These are phyloP conservation scores for Porites evermanni DNA, from an alignment of 92 coral and sea anemone genomes.

Conservation along the genomic window DNA sequence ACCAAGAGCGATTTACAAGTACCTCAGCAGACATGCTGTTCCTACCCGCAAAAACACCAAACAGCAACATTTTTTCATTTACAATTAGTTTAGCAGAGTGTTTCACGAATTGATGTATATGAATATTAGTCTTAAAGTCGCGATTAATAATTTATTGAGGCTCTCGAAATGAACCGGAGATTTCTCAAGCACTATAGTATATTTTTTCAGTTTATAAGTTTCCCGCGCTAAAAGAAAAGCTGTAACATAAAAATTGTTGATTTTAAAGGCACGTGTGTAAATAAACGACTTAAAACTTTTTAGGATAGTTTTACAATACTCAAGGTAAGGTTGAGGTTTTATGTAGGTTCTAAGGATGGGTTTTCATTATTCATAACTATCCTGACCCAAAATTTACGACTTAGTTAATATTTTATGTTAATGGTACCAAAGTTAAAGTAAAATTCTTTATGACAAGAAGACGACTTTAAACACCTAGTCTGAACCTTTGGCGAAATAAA, in stretches of 20 bases:
- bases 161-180: slow-evolving; percentile 27
- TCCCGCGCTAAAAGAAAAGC: not conserved
- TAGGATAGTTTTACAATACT: not conserved
- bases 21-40: not conserved
- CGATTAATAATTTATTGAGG: slow-evolving; percentile 28
- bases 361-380: not conserved
- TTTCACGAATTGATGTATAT: slow-evolving; percentile 17
- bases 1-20: too few species aligned
- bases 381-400: not conserved
- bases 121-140: slow-evolving; percentile 30
- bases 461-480: slow-evolving; percentile 1
- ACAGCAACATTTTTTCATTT: slow-evolving; percentile 12
- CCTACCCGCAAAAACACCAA: not conserved
- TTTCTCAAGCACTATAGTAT: not conserved
- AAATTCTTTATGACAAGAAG: not conserved
- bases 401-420: slow-evolving; percentile 30
- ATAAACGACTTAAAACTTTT: not conserved
- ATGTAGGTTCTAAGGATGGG: not conserved
- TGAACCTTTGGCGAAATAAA: not conserved
- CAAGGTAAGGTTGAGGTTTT: not conserved
- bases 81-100: slow-evolving; percentile 23
- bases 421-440: slow-evolving; percentile 6
- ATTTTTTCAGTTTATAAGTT: not conserved
- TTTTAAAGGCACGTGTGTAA: slow-evolving; percentile 27
- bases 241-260: not conserved